Base-by-base conservation (phyloP, 2,797 vertebrate genomes). In the Botia kubotai region DNA sequence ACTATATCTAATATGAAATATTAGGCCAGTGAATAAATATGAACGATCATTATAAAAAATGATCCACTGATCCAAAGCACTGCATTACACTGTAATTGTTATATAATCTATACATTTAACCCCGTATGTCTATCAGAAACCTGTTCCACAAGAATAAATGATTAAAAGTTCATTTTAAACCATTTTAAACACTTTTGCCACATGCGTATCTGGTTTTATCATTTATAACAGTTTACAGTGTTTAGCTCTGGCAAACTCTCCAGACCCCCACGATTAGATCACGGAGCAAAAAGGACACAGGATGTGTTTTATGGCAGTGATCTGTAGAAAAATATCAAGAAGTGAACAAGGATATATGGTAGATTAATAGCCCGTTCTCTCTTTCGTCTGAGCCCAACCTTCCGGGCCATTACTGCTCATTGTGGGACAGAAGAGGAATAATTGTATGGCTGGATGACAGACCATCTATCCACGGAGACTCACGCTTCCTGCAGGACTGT, bases 371-470 rank as follows among this genome's bases (percentile, higher is more conserved):
- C 58, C 77, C 26, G 75, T 50, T 76, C 80, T 68, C 80, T 84
- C 85, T 69, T 76, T 66, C 81, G 65, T 86, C 72, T 77, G 75
- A 62, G 60, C 57, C 80, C 63, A 82, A 87, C 81, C 86, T 82
- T 86, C 81, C 80, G 60, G 80, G 73, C 83, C 85, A 86, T 89
- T 87, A 87, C 79, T 67, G 85, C 83, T 86, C 83, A 83, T 87
- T 83, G 83, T 86, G 79, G 83, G 85, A 85, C 83, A 86, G 86
- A 65, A 80, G 81, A 82, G 78, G 84, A 82, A 86, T 86, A 87
- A 87, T 84, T 87, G 85, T 80, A 73, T 69, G 82, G 85, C 76
- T 81, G 76, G 70, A 80, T 87, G 86, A 89, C 87, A 88, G 88
- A 77, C 69, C 86, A 87, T 89, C 86, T 84, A 89, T 87, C 88